These are phyloP conservation scores for Laticauda colubrina DNA, from an alignment of 2,113 vertebrate genomes.

Conservation along the genomic window DNA sequence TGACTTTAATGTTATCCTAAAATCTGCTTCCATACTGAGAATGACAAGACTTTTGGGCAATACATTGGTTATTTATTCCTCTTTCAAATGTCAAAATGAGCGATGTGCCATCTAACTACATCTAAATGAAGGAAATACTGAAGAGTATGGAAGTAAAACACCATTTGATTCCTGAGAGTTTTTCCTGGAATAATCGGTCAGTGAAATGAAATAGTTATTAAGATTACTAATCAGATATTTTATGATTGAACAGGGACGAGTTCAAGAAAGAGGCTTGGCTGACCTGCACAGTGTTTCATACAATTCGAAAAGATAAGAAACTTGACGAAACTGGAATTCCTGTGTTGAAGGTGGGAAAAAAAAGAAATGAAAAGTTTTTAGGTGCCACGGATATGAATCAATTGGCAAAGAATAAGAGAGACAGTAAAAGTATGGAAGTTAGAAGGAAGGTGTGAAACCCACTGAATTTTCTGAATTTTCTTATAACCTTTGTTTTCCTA, in stretches of 20 bases:
- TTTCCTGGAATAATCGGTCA: not conserved
- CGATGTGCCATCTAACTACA: not conserved
- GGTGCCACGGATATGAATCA: not conserved
- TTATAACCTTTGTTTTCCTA: not conserved
- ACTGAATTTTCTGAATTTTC: not conserved
- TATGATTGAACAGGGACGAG: not conserved
- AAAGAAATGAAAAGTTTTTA: not conserved
- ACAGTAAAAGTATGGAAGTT: not conserved
- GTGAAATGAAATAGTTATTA: not conserved
- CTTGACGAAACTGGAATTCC: constrained; percentile 62
- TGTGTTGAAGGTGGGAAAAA: constrained; percentile 35
- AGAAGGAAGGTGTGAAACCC: not conserved
- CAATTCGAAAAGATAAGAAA: constrained; percentile 56
- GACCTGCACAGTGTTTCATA: constrained; percentile 66
- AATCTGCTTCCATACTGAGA: not conserved
- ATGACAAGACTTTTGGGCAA: not conserved
- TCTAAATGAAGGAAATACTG: not conserved
- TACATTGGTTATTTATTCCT: no score
- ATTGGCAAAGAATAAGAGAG: not conserved
- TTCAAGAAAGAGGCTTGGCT: not conserved
- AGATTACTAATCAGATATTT: not conserved
- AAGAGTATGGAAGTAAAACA: not conserved
- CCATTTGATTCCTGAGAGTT: not conserved
- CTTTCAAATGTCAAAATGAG: not conserved
- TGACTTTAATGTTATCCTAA: not conserved